These are phyloP conservation scores for Bovichtus diacanthus DNA, from an alignment of 2,797 vertebrate genomes.

Conservation along the genomic window DNA sequence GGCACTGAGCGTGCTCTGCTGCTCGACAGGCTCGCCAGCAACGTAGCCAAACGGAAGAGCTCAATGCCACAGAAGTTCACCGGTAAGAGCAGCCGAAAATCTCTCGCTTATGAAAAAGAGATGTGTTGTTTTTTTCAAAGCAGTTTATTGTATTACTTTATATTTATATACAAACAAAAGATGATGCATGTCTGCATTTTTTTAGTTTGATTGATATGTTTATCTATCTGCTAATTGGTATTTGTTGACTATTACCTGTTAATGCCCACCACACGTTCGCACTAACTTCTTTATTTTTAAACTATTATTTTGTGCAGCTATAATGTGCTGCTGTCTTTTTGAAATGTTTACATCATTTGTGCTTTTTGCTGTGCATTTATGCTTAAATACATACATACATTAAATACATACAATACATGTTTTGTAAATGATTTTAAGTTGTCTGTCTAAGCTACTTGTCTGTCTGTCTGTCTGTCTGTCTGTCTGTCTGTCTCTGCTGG, in stretches of 20 bases:
- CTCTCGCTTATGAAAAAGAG: not conserved
- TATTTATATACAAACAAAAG: not conserved
- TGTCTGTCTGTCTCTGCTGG: conserved; percentile 64
- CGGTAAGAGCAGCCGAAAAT: conserved; percentile 85
- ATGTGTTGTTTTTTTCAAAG: not conserved
- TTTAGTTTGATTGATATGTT: not conserved
- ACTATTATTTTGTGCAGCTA: not conserved
- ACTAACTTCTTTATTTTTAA: not conserved
- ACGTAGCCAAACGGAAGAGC: conserved; percentile 96
- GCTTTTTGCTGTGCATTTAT: conserved; percentile 44
- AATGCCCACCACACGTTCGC: not conserved
- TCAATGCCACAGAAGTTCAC: conserved; percentile 98
- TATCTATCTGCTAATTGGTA: not conserved
- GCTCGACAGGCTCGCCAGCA: conserved; percentile 95
- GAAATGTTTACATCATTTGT: not conserved
- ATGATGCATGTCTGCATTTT: not conserved
- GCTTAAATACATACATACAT: conserved; percentile 29
- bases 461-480: conserved; percentile 67
- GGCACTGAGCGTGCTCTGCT: conserved; percentile 93
- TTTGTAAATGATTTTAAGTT: conserved; percentile 32
- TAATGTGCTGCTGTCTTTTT: conserved; percentile 3
- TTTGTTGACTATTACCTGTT: not conserved
- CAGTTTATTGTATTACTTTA: not conserved
- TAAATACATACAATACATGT: conserved; percentile 3
- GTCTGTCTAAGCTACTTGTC: conserved; percentile 65